Evolutionary conservation across 2,113 vertebrate species (phyloP).

Genomic region (Melanotaenia duboulayi): DNA sequence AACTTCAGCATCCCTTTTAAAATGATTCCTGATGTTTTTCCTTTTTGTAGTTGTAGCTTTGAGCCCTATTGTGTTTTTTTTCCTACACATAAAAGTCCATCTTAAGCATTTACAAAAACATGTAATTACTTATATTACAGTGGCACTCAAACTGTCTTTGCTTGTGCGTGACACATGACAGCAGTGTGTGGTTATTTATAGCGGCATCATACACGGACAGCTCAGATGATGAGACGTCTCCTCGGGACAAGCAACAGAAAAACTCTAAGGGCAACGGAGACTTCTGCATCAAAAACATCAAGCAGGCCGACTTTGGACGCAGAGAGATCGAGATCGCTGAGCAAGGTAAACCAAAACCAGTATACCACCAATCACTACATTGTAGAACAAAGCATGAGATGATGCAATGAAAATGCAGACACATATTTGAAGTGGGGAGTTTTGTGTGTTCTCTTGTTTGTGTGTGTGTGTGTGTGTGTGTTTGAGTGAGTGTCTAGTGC

Average conservation of each 20-base stretch:
- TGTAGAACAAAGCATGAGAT: neutral
- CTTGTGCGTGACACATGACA: neutral
- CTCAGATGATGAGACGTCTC: slow-evolving; percentile 97
- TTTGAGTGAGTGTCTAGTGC: too few relatives aligned
- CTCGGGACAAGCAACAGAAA: slow-evolving; percentile 97
- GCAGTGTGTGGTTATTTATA: slow-evolving; percentile 54
- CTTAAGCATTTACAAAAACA: neutral
- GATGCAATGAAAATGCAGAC: neutral
- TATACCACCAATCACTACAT: too few relatives aligned
- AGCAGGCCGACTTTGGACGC: slow-evolving; percentile 96
- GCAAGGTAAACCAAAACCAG: slow-evolving; percentile 81
- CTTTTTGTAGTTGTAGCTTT: too few relatives aligned
- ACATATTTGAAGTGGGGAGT: neutral
- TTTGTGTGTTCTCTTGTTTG: neutral
- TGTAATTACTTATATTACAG: neutral
- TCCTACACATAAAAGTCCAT: neutral
- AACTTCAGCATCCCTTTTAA: too few relatives aligned
- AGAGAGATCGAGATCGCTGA: slow-evolving; percentile 98
- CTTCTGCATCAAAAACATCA: slow-evolving; percentile 99
- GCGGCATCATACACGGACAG: slow-evolving; percentile 99
- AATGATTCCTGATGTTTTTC: too few relatives aligned
- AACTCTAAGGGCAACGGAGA: slow-evolving; percentile 95
- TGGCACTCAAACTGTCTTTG: too few relatives aligned
- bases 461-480: neutral
- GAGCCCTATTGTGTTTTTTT: too few relatives aligned